Percentiles rank a stretch among this genome's conserved stretches.
These are phyloP conservation scores for Seriola rivoliana DNA, from an alignment of 2,113 vertebrate species.

Conservation along the genomic window DNA sequence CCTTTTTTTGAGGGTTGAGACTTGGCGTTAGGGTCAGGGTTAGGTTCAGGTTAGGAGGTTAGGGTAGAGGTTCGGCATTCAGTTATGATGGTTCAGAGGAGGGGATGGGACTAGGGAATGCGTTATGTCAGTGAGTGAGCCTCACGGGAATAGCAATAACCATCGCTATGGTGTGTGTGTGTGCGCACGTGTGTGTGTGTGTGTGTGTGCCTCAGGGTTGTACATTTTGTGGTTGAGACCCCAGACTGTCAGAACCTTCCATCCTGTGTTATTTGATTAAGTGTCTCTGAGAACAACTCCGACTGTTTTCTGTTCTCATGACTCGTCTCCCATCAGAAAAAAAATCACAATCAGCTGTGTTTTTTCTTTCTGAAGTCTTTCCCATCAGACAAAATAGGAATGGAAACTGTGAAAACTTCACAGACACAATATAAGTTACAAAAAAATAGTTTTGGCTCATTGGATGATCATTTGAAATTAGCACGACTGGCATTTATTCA, in stretches of 20 bases:
- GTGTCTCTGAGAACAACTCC: conserved; percentile 46
- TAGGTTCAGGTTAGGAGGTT: too few species aligned
- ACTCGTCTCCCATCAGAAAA: background rate
- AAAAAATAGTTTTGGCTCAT: too few species aligned
- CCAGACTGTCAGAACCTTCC: conserved; percentile 52
- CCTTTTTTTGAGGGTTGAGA: too few species aligned
- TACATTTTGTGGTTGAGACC: conserved; percentile 40
- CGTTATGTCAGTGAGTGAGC: too few species aligned
- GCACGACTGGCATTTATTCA: background rate
- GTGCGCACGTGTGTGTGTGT: background rate
- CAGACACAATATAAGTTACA: too few species aligned
- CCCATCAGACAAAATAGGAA: background rate
- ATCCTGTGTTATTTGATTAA: conserved; percentile 44
- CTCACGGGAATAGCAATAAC: too few species aligned
- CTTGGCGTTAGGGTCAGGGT: too few species aligned
- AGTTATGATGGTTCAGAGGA: too few species aligned
- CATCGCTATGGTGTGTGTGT: too few species aligned
- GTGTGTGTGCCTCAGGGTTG: conserved; percentile 45
- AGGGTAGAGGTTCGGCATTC: too few species aligned
- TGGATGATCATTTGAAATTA: background rate
- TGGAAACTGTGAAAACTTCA: background rate
- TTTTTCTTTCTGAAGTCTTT: background rate
- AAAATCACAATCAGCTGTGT: background rate
- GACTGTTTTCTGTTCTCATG: conserved; percentile 56
- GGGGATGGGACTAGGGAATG: too few species aligned